Conservation (phyloP, 2,113 vertebrate species). For the Stomatorhinus ivindoensis region DNA sequence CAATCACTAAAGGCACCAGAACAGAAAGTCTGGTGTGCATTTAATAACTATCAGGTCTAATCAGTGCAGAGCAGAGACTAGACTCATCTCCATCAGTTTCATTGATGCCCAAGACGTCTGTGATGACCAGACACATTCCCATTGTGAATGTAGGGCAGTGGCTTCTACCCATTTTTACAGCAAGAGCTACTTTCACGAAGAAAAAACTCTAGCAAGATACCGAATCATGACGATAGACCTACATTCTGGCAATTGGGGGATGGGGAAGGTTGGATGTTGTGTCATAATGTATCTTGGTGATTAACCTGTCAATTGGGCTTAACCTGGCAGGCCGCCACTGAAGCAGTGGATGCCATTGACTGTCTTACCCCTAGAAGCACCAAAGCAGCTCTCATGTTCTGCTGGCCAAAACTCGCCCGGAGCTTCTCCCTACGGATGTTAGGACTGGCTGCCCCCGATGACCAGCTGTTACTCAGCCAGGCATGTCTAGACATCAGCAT, state of each 20-base stretch:
- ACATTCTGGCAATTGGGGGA: not conserved
- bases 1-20: not conserved
- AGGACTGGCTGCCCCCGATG: constrained; percentile 19
- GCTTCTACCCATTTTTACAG: not conserved
- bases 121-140: not conserved
- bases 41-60: too few relatives aligned
- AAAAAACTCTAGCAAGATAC: not conserved
- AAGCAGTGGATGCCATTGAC: not conserved
- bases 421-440: constrained; percentile 20
- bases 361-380: constrained; percentile 27
- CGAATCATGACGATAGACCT: not conserved
- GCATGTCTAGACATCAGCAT: constrained; percentile 54
- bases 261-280: not conserved
- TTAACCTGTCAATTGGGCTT: not conserved
- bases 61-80: too few relatives aligned
- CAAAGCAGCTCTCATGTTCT: constrained; percentile 24
- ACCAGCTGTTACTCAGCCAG: constrained; percentile 53
- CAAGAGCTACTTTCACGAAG: not conserved
- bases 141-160: not conserved
- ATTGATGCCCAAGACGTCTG: not conserved
- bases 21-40: not conserved
- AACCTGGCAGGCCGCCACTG: not conserved
- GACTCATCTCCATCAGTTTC: not conserved
- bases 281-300: not conserved
- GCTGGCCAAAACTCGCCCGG: constrained; percentile 4